Evolutionary conservation across 2,797 vertebrate genomes (phyloP), one percentile per base, ranked within the genome.

Genomic region (Squalus acanthias): DNA sequence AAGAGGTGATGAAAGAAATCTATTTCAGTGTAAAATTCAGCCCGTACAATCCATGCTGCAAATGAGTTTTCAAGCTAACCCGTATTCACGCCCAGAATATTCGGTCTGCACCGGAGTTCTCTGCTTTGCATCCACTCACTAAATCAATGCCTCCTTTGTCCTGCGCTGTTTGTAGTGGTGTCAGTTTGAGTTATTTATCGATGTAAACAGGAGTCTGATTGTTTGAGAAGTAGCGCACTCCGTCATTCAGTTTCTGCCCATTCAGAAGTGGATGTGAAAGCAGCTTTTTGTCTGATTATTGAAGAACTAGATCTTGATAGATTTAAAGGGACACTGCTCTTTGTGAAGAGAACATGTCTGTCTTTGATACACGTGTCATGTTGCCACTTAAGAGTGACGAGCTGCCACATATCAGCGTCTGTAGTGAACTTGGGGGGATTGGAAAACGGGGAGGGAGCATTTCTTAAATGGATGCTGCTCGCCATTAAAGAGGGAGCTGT

Each of bases 111-210:
- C 29, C 65, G 60, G 53, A 60, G 26, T 57, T 57, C 9, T 10
- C 10, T 89, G 26, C 29, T 20, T 20, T n/a, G 33, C 88, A 60
- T n/a, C 88, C 29, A 92, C 15, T 92, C 60, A n/a, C 13, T 8
- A n/a, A 65, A 65, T 89, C 89, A 92, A 92, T 92, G 60, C 13
- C 6, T 89, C 89, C 26, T 92, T 65, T 65, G 60, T 92, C 89
- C 60, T 60, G 53, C 1, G 53, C 53, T 89, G 53, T 29, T 89
- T 89, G 26, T 12, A 89, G 53, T 33, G 26, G 53, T 60, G 10
- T 60, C 15, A 26, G 57, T 33, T 89, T 60, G 85, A 57, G 8
- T 12, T 57, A 60, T 60, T 89, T 89, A 60, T 29, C 33, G 12
- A 29, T 10, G 12, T 60, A 57, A 89, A 89, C 29, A 89, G 87